A percentile compares a stretch with the other conserved stretches of the same genome.
These are phyloP conservation scores for Anhinga rufa DNA, from an alignment of 2,113 vertebrate genomes.

Conservation along the genomic window DNA sequence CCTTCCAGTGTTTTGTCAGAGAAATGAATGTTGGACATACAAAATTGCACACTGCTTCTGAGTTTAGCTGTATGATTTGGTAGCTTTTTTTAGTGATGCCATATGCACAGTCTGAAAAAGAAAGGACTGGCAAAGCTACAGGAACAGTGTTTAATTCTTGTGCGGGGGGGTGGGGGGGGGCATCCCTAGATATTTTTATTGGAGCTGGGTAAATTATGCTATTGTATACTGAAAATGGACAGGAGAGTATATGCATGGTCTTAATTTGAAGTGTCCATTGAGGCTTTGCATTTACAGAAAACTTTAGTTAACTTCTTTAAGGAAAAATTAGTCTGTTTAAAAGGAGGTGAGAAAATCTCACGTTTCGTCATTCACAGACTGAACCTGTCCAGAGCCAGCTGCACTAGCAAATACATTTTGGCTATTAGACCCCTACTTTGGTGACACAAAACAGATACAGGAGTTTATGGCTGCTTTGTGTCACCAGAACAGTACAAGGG, in stretches of 20 bases:
- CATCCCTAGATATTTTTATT: not conserved
- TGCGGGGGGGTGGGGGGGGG: too few species aligned
- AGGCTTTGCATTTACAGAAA: not conserved
- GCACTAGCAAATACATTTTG: not conserved
- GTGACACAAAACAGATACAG: not conserved
- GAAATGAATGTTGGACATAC: not conserved
- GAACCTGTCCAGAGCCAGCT: not conserved
- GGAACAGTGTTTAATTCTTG: not conserved
- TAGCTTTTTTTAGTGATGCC: constrained; percentile 15
- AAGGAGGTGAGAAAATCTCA: not conserved
- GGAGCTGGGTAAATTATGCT: not conserved
- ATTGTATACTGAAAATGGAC: not conserved
- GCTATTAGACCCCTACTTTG: not conserved
- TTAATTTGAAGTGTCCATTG: not conserved
- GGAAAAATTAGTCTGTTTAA: not conserved
- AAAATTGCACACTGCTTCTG: not conserved
- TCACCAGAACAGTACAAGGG: not conserved
- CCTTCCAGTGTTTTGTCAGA: constrained; percentile 9
- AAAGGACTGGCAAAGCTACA: not conserved
- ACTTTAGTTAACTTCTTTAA: not conserved
- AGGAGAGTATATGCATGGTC: not conserved
- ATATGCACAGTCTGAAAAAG: not conserved
- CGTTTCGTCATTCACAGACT: not conserved
- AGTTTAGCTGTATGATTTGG: not conserved
- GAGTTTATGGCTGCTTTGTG: not conserved